These are phyloP conservation scores for Ochlodes sylvanus DNA, from an alignment of 2,888 invertebrate genomes.

Conservation along the genomic window DNA sequence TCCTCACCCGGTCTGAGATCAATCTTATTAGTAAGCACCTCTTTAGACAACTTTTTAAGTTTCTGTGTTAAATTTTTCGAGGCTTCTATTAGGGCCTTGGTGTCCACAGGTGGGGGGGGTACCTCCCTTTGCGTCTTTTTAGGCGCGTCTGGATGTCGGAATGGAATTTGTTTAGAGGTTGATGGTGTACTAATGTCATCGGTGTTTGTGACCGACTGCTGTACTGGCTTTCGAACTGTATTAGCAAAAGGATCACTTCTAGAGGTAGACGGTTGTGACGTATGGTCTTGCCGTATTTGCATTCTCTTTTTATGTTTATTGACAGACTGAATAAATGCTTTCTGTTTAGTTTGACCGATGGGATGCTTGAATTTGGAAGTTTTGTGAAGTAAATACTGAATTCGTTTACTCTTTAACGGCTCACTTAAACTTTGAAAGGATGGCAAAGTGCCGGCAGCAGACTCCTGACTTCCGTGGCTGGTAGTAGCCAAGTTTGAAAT, in stretches of 20 bases:
- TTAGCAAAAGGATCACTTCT: conserved; percentile 71
- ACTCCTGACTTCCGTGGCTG: conserved; percentile 73
- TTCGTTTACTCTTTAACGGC: conserved; percentile 78
- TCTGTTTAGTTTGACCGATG: conserved; percentile 79
- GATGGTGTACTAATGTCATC: conserved; percentile 68
- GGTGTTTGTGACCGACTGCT: conserved; percentile 64
- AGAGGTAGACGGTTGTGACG: conserved; percentile 75
- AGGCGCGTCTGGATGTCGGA: conserved; percentile 70
- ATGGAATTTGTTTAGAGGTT: conserved; percentile 69
- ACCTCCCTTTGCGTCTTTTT: conserved; percentile 68
- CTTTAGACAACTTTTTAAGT: conserved; percentile 94
- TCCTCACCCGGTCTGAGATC: conserved; percentile 80
- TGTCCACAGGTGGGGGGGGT: conserved; percentile 83
- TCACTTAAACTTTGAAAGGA: conserved; percentile 80
- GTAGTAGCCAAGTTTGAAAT: conserved; percentile 80
- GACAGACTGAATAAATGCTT: conserved; percentile 81
- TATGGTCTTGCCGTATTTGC: conserved; percentile 67
- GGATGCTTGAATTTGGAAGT: conserved; percentile 82
- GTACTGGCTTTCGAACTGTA: conserved; percentile 68
- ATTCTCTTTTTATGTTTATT: conserved; percentile 81
- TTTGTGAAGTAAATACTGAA: conserved; percentile 80
- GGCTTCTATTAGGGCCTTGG: conserved; percentile 93
- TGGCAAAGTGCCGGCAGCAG: conserved; percentile 68
- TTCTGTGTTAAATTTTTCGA: conserved; percentile 96
- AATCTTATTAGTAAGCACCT: conserved; percentile 91